These are phyloP conservation scores for Pherbina coryleti DNA, from an alignment of 2,888 invertebrate genomes.

Conservation along the genomic window DNA sequence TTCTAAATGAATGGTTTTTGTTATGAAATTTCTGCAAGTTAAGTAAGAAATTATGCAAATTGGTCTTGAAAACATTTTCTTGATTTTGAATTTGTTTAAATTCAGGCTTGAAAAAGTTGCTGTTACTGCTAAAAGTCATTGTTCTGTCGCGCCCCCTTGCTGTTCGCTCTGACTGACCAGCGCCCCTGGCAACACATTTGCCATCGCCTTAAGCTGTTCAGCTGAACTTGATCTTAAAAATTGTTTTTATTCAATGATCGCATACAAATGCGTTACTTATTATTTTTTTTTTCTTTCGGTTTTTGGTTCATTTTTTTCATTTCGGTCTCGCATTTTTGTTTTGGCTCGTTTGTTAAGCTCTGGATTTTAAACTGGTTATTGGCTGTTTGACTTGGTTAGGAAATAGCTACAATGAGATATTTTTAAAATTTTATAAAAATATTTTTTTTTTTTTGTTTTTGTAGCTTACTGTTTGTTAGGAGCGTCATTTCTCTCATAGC, in stretches of 20 bases:
- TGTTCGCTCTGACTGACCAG: neutral
- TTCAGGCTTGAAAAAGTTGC: too few relatives aligned
- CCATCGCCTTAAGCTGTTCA: neutral
- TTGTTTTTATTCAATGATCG: constrained; percentile 43
- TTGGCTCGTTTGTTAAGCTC: constrained; percentile 7
- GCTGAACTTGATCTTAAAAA: constrained; percentile 44
- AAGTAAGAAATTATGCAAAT: constrained; percentile 66
- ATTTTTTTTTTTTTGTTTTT: neutral
- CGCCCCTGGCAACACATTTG: neutral
- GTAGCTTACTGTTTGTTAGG: neutral
- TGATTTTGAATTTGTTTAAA: neutral
- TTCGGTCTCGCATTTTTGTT: neutral
- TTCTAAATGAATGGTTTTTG: constrained; percentile 52
- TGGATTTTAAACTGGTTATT: neutral
- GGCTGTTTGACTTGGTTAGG: neutral
- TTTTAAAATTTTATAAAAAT: neutral
- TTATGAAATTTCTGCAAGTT: constrained; percentile 54
- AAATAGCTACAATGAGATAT: neutral
- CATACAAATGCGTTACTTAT: constrained; percentile 42
- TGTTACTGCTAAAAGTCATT: neutral
- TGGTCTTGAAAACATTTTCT: constrained; percentile 34
- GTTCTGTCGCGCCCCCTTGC: neutral
- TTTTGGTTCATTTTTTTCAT: too few relatives aligned
- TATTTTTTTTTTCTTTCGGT: too few relatives aligned
- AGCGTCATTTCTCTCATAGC: too few relatives aligned